Percentiles rank a stretch among this genome's conserved stretches.
These are phyloP conservation scores for Orchesellides sinensis DNA, from an alignment of 2,888 invertebrate genomes.

Conservation along the genomic window DNA sequence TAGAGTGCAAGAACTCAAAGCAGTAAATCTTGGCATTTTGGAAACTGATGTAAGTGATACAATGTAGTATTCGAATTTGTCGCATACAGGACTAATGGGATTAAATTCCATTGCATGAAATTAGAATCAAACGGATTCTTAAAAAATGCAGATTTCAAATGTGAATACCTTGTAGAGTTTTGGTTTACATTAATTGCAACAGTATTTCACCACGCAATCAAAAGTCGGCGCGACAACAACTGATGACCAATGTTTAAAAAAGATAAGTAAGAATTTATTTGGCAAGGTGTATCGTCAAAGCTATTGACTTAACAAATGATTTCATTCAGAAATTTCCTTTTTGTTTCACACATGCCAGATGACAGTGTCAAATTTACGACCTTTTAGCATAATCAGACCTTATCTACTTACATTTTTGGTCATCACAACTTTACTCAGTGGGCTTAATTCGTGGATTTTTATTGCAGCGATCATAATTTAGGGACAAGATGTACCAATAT, in stretches of 20 bases:
- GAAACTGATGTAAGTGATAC: too few species aligned
- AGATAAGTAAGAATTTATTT: conserved; percentile 5
- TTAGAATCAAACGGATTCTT: too few species aligned
- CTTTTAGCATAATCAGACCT: conserved; percentile 58
- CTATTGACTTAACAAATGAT: conserved; percentile 56
- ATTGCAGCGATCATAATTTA: background rate
- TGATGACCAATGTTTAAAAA: too few species aligned
- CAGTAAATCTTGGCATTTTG: too few species aligned
- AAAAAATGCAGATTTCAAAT: too few species aligned
- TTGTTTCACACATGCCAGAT: conserved; percentile 45
- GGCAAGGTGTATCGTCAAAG: conserved; percentile 32
- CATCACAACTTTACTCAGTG: conserved; percentile 37
- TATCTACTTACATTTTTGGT: conserved; percentile 63
- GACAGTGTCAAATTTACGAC: conserved; percentile 61
- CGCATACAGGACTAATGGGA: too few species aligned
- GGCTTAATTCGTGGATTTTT: conserved; percentile 6
- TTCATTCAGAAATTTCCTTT: conserved; percentile 43
- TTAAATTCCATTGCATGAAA: too few species aligned
- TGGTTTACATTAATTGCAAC: too few species aligned
- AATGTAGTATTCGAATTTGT: too few species aligned
- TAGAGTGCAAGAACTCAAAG: conserved; percentile 2
- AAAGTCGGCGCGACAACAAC: too few species aligned
- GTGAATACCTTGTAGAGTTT: too few species aligned
- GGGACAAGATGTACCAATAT: background rate
- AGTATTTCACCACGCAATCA: too few species aligned